Evolutionary conservation across 2,797 vertebrate genomes (phyloP).

Genomic region (Perodicticus potto): DNA sequence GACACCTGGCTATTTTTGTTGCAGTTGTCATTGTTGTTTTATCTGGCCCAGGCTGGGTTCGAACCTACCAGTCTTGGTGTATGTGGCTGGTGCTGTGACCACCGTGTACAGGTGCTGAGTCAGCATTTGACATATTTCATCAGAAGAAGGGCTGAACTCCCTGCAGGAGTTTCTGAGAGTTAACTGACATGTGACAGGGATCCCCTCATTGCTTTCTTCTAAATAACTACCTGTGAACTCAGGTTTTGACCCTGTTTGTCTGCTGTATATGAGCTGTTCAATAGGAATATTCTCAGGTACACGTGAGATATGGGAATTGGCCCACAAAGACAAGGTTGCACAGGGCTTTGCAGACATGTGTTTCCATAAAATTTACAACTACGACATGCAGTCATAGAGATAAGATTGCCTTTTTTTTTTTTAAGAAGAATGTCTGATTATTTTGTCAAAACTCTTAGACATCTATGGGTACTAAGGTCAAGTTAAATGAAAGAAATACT

Average conservation of each 20-base stretch:
- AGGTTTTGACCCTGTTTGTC: conserved; percentile 66
- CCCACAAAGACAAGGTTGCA: conserved; percentile 69
- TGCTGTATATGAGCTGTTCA: conserved; percentile 59
- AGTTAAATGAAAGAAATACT: not conserved
- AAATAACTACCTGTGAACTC: conserved; percentile 56
- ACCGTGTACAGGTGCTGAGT: no score
- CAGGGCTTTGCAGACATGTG: not conserved
- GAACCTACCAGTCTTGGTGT: no score
- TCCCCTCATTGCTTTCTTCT: conserved; percentile 66
- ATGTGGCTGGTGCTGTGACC: no score
- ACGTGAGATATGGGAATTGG: not conserved
- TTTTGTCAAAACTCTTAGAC: not conserved
- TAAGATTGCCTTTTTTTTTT: not conserved
- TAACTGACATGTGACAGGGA: conserved; percentile 58
- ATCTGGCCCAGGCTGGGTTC: no score
- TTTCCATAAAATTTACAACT: not conserved
- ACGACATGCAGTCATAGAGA: not conserved
- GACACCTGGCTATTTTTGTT: no score
- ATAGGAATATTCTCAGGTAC: conserved; percentile 74
- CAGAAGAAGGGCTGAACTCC: not conserved
- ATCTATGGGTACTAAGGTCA: not conserved
- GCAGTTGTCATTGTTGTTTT: no score
- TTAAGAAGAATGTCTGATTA: not conserved
- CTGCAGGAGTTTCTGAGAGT: conserved; percentile 23
- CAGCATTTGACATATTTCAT: not conserved